phyloP scores from a whole-genome alignment of 2,888 invertebrate species.

The Muschampia plurimacula region DNA sequence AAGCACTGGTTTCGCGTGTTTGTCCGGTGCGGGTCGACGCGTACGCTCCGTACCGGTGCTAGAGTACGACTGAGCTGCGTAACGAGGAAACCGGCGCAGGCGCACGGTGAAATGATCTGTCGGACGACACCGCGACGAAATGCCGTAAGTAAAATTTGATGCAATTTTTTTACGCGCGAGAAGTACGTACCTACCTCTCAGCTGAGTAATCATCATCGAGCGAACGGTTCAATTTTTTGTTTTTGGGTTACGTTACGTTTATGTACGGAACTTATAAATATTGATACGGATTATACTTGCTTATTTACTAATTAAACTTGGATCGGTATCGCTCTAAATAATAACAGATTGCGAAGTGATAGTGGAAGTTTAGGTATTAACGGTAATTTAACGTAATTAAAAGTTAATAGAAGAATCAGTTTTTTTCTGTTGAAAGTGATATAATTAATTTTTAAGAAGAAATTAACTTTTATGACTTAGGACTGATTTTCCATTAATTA shows the following conservation, averaged over 20 bases:
- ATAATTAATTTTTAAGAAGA: too few species aligned
- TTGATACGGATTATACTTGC: constrained; percentile 26
- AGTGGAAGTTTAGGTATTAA: constrained; percentile 28
- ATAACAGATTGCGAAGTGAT: constrained; percentile 24
- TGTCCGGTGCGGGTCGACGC: constrained; percentile 56
- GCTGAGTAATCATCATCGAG: constrained; percentile 37
- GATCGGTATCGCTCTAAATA: constrained; percentile 29
- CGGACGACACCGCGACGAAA: constrained; percentile 37
- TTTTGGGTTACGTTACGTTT: constrained; percentile 35
- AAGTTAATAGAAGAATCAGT: background rate
- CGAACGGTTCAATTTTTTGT: constrained; percentile 32
- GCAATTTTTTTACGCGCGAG: constrained; percentile 45
- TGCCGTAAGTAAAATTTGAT: constrained; percentile 39
- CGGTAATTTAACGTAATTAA: constrained; percentile 14
- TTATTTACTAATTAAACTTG: constrained; percentile 31
- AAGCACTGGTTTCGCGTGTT: constrained; percentile 41
- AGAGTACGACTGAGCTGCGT: constrained; percentile 61
- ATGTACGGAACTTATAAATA: constrained; percentile 31
- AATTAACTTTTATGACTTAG: too few species aligned
- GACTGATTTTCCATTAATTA: background rate
- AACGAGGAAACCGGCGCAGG: constrained; percentile 37
- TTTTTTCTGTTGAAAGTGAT: background rate
- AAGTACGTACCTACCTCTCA: constrained; percentile 31
- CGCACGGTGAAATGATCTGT: constrained; percentile 37
- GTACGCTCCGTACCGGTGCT: constrained; percentile 60